These are phyloP conservation scores for Chamaea fasciata DNA, from an alignment of 2,113 vertebrate species.

Conservation along the genomic window DNA sequence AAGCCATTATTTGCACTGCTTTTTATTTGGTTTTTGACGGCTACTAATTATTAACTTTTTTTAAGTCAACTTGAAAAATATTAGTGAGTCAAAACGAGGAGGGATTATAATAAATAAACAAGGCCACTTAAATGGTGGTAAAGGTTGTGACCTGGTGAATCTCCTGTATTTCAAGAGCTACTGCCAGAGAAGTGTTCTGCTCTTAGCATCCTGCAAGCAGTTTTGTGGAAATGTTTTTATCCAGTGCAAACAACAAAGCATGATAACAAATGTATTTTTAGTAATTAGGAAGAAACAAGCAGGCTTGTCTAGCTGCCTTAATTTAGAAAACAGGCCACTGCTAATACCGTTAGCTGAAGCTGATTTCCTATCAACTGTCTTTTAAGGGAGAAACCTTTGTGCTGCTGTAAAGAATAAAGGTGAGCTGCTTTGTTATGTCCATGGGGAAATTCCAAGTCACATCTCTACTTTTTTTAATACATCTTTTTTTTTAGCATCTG, in stretches of 20 bases:
- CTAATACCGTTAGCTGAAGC: background rate
- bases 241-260: background rate
- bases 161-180: background rate
- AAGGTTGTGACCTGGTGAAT: background rate
- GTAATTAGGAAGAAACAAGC: background rate
- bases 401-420: slow-evolving; percentile 7
- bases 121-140: background rate
- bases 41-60: background rate
- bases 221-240: background rate
- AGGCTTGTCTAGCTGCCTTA: background rate
- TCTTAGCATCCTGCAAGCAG: background rate
- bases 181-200: background rate
- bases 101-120: background rate
- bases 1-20: background rate
- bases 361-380: slow-evolving; percentile 52
- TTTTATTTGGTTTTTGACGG: background rate
- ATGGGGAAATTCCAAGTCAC: slow-evolving; percentile 75
- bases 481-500: background rate
- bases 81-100: background rate
- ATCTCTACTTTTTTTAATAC: background rate
- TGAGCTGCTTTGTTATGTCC: slow-evolving; percentile 59
- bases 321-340: background rate
- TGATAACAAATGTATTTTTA: background rate
- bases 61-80: background rate
- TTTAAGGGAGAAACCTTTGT: background rate